Percentiles rank a stretch among this genome's conserved stretches.
These are phyloP conservation scores for Poeciliopsis turrubarensis DNA, from an alignment of 2,113 vertebrate species.

Conservation along the genomic window DNA sequence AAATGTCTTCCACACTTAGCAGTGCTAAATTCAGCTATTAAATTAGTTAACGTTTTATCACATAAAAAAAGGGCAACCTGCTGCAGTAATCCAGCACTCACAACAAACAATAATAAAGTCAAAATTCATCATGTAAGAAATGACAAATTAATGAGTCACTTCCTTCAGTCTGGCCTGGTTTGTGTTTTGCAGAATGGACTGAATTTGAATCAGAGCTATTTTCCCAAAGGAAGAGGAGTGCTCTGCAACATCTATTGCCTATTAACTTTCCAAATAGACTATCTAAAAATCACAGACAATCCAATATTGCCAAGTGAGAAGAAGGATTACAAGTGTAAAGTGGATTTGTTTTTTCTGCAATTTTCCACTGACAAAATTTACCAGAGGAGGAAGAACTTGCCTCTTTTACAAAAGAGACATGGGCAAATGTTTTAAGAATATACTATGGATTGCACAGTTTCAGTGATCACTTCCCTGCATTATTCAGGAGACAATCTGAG, in stretches of 20 bases:
- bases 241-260: constrained; percentile 21
- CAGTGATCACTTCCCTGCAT: constrained; percentile 28
- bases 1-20: too few relatives aligned
- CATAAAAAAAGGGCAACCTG: background rate
- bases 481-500: constrained; percentile 39
- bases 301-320: constrained; percentile 29
- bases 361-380: constrained; percentile 21
- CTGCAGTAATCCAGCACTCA: background rate
- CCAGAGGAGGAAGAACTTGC: constrained; percentile 5
- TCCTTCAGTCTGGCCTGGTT: background rate
- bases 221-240: constrained; percentile 12
- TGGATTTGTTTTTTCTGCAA: constrained; percentile 41
- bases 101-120: background rate
- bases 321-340: constrained; percentile 33
- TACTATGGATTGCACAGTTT: constrained; percentile 26
- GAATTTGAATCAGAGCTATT: constrained; percentile 22
- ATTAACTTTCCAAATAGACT: constrained; percentile 20
- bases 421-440: background rate
- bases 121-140: background rate
- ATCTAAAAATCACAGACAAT: constrained; percentile 24
- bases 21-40: background rate
- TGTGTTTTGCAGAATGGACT: constrained; percentile 24
- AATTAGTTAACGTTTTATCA: background rate
- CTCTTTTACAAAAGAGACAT: constrained; percentile 19
- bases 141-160: background rate